These are phyloP conservation scores for Ictalurus furcatus DNA, from an alignment of 2,113 vertebrate genomes.

Conservation along the genomic window DNA sequence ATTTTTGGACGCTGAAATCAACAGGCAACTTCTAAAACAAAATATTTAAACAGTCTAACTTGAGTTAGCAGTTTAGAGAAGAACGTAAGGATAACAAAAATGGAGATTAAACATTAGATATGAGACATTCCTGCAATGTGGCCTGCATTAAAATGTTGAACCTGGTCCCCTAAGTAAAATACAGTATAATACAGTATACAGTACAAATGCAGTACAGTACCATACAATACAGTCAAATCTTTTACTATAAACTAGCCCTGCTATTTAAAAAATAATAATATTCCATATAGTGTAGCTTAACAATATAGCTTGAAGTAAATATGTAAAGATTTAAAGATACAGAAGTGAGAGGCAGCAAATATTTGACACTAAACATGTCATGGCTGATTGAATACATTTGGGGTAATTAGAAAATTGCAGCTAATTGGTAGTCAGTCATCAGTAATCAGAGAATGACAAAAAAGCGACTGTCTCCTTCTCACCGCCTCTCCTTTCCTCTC, in stretches of 20 bases:
- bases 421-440: not conserved
- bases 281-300: not conserved
- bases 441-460: not conserved
- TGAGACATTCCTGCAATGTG: not conserved
- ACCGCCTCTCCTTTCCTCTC: not conserved
- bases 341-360: not conserved
- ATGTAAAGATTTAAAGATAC: not conserved
- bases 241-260: not conserved
- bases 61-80: not conserved
- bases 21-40: not conserved
- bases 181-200: not conserved
- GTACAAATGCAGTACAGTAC: not conserved
- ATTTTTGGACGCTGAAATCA: no score
- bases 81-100: not conserved
- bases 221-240: not conserved
- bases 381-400: not conserved
- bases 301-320: not conserved
- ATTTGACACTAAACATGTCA: not conserved
- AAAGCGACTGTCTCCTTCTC: not conserved
- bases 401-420: not conserved
- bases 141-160: not conserved
- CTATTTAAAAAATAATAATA: not conserved
- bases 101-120: not conserved
- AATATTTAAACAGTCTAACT: not conserved
- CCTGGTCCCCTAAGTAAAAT: not conserved